Conservation (phyloP, 1,140 invertebrate genomes). For the Tetramorium parvispinum region DNA sequence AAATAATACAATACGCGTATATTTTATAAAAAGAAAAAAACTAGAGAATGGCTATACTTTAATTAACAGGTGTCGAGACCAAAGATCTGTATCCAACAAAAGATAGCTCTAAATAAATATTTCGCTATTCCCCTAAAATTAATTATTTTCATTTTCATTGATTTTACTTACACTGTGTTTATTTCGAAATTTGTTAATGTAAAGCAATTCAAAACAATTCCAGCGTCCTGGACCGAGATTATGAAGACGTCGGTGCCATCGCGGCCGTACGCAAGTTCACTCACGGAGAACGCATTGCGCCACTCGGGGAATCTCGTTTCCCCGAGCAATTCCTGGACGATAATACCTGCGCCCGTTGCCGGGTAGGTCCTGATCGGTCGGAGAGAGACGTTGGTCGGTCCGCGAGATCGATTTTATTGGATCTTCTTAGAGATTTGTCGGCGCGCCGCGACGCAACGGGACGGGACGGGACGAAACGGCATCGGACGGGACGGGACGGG, state of each 20-base stretch:
- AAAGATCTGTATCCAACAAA: background rate
- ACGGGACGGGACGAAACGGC: background rate
- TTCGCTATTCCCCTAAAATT: background rate
- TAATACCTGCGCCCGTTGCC: conserved; percentile 35
- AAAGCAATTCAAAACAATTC: background rate
- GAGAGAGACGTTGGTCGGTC: conserved; percentile 36
- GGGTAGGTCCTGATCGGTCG: conserved; percentile 3
- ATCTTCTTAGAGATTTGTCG: conserved; percentile 55
- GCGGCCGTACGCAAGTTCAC: conserved; percentile 31
- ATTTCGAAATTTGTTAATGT: background rate
- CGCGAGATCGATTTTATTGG: conserved; percentile 54
- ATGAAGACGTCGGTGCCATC: background rate
- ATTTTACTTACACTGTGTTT: background rate
- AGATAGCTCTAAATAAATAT: background rate
- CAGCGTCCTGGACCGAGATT: background rate
- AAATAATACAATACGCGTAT: background rate
- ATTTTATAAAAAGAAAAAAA: background rate
- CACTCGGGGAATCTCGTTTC: conserved; percentile 53
- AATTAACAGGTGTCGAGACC: background rate
- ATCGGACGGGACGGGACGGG: background rate
- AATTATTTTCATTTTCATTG: background rate
- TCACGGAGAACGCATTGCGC: conserved; percentile 44
- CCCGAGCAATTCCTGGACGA: conserved; percentile 52
- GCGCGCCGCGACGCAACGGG: conserved; percentile 7
- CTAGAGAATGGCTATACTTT: background rate